Conservation (phyloP, 1,140 invertebrate species). For the Papilio dardanus region DNA sequence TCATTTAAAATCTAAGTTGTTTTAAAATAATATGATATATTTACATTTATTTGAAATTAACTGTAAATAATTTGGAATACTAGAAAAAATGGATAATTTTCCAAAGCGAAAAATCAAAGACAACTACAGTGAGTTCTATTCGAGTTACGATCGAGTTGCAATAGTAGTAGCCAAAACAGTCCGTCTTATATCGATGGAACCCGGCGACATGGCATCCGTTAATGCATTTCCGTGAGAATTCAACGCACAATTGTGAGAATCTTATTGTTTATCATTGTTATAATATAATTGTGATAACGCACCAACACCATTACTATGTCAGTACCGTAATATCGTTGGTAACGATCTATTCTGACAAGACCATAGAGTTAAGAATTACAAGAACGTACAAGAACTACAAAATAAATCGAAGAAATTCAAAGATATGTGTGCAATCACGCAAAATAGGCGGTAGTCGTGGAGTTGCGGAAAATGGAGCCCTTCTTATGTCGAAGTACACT, state of each 20-base stretch:
- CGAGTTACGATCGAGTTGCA: slow-evolving; percentile 33
- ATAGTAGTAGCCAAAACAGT: slow-evolving; percentile 18
- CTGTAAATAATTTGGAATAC: too few relatives aligned
- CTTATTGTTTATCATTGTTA: slow-evolving; percentile 42
- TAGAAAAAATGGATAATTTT: too few relatives aligned
- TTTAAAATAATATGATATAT: too few relatives aligned
- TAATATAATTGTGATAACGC: slow-evolving; percentile 41
- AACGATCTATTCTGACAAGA: neutral
- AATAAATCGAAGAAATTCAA: too few relatives aligned
- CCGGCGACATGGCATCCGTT: slow-evolving; percentile 41
- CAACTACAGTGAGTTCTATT: neutral
- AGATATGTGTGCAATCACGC: too few relatives aligned
- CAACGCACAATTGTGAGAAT: slow-evolving; percentile 52
- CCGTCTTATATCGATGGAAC: slow-evolving; percentile 40
- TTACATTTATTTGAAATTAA: too few relatives aligned
- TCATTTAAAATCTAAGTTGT: too few relatives aligned
- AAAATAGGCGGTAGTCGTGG: too few relatives aligned
- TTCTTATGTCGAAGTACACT: too few relatives aligned
- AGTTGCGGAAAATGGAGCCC: too few relatives aligned
- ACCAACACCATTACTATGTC: slow-evolving; percentile 25
- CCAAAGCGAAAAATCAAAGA: neutral
- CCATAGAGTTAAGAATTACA: slow-evolving; percentile 24
- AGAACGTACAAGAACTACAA: neutral
- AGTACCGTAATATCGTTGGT: slow-evolving; percentile 31
- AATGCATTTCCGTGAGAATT: slow-evolving; percentile 58